Evolutionary conservation across 2,797 vertebrate species (phyloP), one percentile per base, ranked within the genome.

Genomic region (Darevskia nairensis): DNA sequence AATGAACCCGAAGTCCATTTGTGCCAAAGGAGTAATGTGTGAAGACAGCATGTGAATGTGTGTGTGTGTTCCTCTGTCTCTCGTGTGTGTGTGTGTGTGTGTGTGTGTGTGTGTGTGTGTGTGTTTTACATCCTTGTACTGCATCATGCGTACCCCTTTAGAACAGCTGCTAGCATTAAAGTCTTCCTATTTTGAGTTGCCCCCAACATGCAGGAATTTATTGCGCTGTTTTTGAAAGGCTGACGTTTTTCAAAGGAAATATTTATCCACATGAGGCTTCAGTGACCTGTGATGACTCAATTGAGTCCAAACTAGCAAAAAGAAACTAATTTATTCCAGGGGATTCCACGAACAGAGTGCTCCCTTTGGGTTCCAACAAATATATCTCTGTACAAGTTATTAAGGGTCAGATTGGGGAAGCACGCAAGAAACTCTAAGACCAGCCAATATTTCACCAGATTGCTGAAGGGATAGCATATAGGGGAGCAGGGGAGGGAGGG

Each of bases 251-350:
- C 87, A 94, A 89, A 92, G 90, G 94, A 86, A 94, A 95, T 92
- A 89, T 94, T 95, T 93, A 83, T 82, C 88, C 90, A 19, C 85
- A 80, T 82, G 84, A 86, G 91, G 74, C 94, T 92, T 86, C 89
- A 9, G 83, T 93, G 95, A 93, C 91, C 94, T 95, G 92, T 89
- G 93, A 66, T 94, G 94, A 91, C 90, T 95, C 94, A 92, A 89
- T 94, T 91, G 75, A 8, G 46, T 0, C 1, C 86, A 86, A 90
- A 13, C 93, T 94, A 92, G 94, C 92, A 94, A 93, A 89, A 91
- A 92, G n/a, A 93, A 95, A 90, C 44, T 94, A 92, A 89, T 71
- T 84, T 46, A 11, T 84, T 92, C 39, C 64, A 86, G 88, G 88
- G 89, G 90, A 92, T 92, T 90, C 87, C 59, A 92, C 86, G 90